Conservation (phyloP, 2,797 vertebrate genomes). For the Nannoperca australis region DNA sequence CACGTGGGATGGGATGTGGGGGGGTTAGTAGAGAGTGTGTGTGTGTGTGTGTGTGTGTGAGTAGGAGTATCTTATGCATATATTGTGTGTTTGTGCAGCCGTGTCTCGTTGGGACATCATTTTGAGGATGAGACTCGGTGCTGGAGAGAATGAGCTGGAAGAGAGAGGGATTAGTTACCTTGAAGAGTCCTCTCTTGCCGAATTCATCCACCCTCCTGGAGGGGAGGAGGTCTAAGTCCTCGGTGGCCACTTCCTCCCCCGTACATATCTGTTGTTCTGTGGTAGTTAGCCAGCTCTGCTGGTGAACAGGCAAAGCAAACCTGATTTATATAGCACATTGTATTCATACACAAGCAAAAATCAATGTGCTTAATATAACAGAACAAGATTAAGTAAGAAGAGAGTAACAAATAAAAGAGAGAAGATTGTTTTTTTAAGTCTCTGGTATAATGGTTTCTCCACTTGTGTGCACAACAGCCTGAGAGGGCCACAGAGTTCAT, state of each 20-base stretch:
- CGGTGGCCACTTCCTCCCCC: conserved; percentile 36
- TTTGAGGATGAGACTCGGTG: conserved; percentile 63
- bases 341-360: conserved; percentile 23
- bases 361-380: conserved; percentile 10
- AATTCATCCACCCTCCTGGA: conserved; percentile 32
- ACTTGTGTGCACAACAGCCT: background rate
- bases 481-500: conserved; percentile 24
- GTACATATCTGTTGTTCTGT: conserved; percentile 49
- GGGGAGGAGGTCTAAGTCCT: conserved; percentile 54
- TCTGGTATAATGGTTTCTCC: background rate
- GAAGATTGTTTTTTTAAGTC: conserved; percentile 19
- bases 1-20: conserved; percentile 43
- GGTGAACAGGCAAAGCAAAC: conserved; percentile 25
- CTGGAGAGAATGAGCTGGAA: conserved; percentile 44
- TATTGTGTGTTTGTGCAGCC: conserved; percentile 60
- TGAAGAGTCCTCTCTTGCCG: conserved; percentile 39
- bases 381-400: conserved; percentile 14
- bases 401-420: conserved; percentile 4
- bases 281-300: conserved; percentile 51
- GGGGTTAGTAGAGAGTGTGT: conserved; percentile 40
- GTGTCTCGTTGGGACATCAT: conserved; percentile 62
- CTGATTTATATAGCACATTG: conserved; percentile 32
- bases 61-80: conserved; percentile 35
- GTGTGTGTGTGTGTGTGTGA: conserved; percentile 38
- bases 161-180: conserved; percentile 47